Conservation (phyloP, 2,888 invertebrate species). For the Lomographa bimaculata region DNA sequence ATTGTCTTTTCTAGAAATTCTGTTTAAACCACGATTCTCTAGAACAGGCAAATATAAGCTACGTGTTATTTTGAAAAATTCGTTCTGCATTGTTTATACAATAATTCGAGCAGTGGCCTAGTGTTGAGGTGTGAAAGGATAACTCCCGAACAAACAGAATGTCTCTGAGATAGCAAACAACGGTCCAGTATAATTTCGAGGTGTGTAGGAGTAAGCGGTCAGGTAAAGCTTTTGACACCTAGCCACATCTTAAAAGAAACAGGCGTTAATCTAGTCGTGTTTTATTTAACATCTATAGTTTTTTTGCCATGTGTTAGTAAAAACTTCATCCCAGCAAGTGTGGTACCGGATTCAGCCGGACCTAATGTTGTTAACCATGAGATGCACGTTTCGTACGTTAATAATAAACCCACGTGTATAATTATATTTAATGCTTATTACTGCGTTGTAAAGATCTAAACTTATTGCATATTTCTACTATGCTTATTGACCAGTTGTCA, state of each 20-base stretch:
- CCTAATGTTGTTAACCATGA: constrained; percentile 40
- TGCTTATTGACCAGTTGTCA: too few relatives aligned
- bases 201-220: constrained; percentile 71
- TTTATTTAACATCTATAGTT: constrained; percentile 67
- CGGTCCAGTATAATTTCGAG: constrained; percentile 44
- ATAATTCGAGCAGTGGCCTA: constrained; percentile 71
- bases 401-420: constrained; percentile 22
- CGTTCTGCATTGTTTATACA: constrained; percentile 60
- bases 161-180: constrained; percentile 69
- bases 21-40: constrained; percentile 35
- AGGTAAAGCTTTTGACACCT: constrained; percentile 84
- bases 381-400: constrained; percentile 21
- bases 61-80: constrained; percentile 59
- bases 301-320: constrained; percentile 57
- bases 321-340: constrained; percentile 43
- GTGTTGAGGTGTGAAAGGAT: constrained; percentile 75
- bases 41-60: constrained; percentile 36
- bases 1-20: constrained; percentile 15
- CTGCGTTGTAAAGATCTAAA: constrained; percentile 25
- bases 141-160: constrained; percentile 75
- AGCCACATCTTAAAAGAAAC: constrained; percentile 55
- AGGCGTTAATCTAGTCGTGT: constrained; percentile 74
- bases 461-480: too few relatives aligned
- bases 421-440: constrained; percentile 31
- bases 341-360: constrained; percentile 41